A percentile compares a stretch with the other conserved stretches of the same genome.
phyloP scores from a whole-genome alignment of 1,140 invertebrate species.

The Orius insidiosus region DNA sequence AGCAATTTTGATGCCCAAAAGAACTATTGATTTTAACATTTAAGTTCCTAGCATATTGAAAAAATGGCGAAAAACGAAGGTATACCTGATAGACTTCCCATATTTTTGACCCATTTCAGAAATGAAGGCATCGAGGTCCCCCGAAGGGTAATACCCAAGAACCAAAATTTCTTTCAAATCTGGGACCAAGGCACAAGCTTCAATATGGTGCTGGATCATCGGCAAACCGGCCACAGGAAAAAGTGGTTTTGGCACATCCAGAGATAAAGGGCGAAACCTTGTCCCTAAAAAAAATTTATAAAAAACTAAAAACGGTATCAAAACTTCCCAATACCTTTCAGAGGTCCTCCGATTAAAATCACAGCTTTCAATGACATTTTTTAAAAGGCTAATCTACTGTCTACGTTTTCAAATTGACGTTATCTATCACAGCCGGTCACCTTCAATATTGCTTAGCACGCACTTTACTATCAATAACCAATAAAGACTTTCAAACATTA shows the following conservation, averaged over 20 bases:
- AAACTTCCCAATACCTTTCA: slow-evolving; percentile 40
- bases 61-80: no score
- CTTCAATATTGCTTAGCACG: no score
- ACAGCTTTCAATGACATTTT: slow-evolving; percentile 49
- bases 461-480: no score
- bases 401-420: no score
- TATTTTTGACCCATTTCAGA: slow-evolving; percentile 67
- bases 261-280: slow-evolving; percentile 84
- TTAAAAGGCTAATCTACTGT: no score
- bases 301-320: slow-evolving; percentile 18
- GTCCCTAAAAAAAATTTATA: slow-evolving; percentile 50
- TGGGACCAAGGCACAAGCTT: slow-evolving; percentile 67
- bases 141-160: slow-evolving; percentile 77
- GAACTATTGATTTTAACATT: no score
- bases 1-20: no score
- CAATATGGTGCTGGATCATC: slow-evolving; percentile 92
- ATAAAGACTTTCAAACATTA: no score
- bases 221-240: slow-evolving; percentile 92
- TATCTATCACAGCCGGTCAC: no score
- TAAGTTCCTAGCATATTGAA: no score
- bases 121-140: slow-evolving; percentile 70
- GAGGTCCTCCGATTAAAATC: slow-evolving; percentile 55
- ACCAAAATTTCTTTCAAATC: slow-evolving; percentile 81
- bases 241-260: slow-evolving; percentile 91
- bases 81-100: slow-evolving; percentile 60